phyloP scores from a whole-genome alignment of 1,140 invertebrate species.

The Thaumetopoea pityocampa region DNA sequence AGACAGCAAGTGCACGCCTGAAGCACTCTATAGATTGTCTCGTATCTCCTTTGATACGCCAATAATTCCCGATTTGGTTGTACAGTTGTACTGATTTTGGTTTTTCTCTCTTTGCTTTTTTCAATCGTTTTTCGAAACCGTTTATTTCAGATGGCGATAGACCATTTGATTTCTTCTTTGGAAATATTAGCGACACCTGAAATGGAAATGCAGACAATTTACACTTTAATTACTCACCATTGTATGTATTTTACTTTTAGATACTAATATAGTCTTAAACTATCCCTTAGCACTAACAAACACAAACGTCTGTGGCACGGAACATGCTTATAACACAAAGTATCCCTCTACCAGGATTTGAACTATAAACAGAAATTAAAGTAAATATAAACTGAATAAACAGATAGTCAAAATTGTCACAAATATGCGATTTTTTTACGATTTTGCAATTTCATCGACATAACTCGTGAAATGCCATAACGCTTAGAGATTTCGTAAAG shows the following conservation, averaged over 20 bases:
- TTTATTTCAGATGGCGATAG: constrained; percentile 86
- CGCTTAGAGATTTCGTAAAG: no score
- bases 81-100: constrained; percentile 91
- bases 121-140: constrained; percentile 84
- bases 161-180: constrained; percentile 81
- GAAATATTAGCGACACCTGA: constrained; percentile 86
- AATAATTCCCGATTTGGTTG: constrained; percentile 93
- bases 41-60: constrained; percentile 90
- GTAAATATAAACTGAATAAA: no score
- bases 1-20: constrained; percentile 87
- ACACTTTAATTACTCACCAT: neutral
- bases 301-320: no score
- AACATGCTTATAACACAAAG: no score
- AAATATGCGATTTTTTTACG: no score
- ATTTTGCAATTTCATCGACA: no score
- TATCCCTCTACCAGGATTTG: no score
- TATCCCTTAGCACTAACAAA: no score
- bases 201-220: constrained; percentile 18
- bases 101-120: constrained; percentile 90
- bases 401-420: no score
- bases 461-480: no score
- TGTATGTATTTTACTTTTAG: constrained; percentile 1
- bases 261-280: no score
- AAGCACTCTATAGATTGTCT: constrained; percentile 92
- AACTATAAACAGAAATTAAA: no score